phyloP scores from a whole-genome alignment of 2,888 invertebrate genomes.

The Leptinotarsa haldemani region DNA sequence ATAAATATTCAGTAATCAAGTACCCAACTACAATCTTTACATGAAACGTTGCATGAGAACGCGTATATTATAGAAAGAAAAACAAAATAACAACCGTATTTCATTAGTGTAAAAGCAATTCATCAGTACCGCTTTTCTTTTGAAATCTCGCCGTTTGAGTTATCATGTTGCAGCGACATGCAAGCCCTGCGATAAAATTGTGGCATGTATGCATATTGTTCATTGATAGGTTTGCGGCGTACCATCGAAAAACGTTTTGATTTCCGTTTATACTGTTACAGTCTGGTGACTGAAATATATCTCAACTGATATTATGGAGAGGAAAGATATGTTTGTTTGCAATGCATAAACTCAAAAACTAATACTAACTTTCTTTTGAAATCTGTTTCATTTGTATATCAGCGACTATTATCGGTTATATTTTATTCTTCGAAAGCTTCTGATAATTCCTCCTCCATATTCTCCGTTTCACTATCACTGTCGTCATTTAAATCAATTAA shows the following conservation, averaged over 20 bases:
- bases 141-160: constrained; percentile 18
- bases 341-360: no score
- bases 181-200: constrained; percentile 17
- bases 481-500: no score
- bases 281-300: no score
- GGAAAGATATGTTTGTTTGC: no score
- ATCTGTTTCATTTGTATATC: neutral
- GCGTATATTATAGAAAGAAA: constrained; percentile 16
- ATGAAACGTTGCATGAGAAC: constrained; percentile 17
- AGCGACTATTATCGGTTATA: neutral
- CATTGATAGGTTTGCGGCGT: neutral
- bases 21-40: neutral
- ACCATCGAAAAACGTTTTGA: neutral
- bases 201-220: neutral
- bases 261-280: no score
- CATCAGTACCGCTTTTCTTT: constrained; percentile 15
- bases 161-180: constrained; percentile 11
- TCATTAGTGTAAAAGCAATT: constrained; percentile 20
- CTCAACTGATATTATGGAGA: neutral
- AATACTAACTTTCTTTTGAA: no score
- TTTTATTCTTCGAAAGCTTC: no score
- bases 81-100: constrained; percentile 10
- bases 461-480: no score
- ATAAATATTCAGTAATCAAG: neutral
- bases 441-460: no score